Conservation (phyloP, 2,888 invertebrate species). For the Exephanes ischioxanthus region DNA sequence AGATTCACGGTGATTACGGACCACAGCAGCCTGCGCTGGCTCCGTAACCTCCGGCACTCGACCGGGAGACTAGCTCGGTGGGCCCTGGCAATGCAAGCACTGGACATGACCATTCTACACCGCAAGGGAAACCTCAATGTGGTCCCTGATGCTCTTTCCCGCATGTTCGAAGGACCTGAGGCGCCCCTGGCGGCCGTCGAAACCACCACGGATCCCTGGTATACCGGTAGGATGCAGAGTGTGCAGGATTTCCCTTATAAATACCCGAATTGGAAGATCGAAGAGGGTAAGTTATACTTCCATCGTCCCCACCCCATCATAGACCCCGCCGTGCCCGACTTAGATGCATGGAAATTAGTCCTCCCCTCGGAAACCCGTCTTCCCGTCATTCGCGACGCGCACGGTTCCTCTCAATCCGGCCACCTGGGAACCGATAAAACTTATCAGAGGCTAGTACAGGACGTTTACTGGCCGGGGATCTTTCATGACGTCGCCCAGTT, state of each 20-base stretch:
- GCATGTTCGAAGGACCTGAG: constrained; percentile 15
- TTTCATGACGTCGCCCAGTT: no score
- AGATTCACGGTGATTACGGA: constrained; percentile 41
- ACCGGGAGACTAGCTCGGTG: not conserved
- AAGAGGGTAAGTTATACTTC: constrained; percentile 33
- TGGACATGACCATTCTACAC: constrained; percentile 45
- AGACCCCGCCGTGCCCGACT: no score
- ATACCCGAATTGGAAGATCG: constrained; percentile 51
- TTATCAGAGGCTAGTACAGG: no score
- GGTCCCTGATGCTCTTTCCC: constrained; percentile 51
- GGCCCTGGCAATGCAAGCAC: constrained; percentile 11
- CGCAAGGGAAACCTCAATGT: constrained; percentile 30
- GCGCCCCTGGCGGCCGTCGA: not conserved
- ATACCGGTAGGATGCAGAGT: not conserved
- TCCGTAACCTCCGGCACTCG: constrained; percentile 11
- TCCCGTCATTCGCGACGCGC: no score
- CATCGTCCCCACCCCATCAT: constrained; percentile 13
- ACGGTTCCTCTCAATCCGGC: no score
- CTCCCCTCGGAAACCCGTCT: no score
- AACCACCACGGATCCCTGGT: constrained; percentile 1
- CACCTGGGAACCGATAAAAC: no score
- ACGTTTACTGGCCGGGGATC: no score
- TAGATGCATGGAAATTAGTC: not conserved
- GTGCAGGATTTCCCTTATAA: constrained; percentile 23
- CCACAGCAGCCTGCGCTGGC: constrained; percentile 30